Conservation (phyloP, 2,888 invertebrate genomes). For the Synergus umbraculus region DNA sequence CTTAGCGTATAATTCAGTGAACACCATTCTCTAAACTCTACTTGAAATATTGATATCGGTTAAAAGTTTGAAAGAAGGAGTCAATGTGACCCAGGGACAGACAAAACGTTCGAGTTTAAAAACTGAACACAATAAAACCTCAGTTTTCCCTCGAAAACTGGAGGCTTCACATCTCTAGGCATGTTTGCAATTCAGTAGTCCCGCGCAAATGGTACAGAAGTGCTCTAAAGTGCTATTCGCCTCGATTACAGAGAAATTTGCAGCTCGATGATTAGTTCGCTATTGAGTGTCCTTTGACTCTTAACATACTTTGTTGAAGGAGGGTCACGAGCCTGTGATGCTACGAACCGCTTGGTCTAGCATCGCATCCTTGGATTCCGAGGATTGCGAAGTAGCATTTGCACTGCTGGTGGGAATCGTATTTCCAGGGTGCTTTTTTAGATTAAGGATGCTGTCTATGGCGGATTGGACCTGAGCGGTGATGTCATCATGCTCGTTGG, state of each 20-base stretch:
- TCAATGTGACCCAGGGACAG: constrained; percentile 39
- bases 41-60: constrained; percentile 5
- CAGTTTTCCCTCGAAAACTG: constrained; percentile 17
- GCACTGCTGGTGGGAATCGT: constrained; percentile 51
- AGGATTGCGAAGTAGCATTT: constrained; percentile 57
- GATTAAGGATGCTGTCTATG: constrained; percentile 87
- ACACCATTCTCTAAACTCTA: constrained; percentile 37
- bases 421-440: constrained; percentile 78
- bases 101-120: constrained; percentile 18
- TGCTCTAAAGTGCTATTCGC: constrained; percentile 10
- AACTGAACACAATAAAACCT: constrained; percentile 40
- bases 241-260: constrained; percentile 32
- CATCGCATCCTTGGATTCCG: constrained; percentile 72
- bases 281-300: constrained; percentile 28
- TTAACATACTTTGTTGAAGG: constrained; percentile 76
- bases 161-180: constrained; percentile 37
- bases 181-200: constrained; percentile 25
- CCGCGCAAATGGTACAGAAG: constrained; percentile 11
- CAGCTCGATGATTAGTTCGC: constrained; percentile 41
- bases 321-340: constrained; percentile 76
- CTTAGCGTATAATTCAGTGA: constrained; percentile 33
- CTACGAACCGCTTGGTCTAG: constrained; percentile 75
- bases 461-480: constrained; percentile 89
- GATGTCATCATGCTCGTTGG: constrained; percentile 81
- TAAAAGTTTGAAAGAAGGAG: neutral